A percentile compares a stretch with the other conserved stretches of the same genome.
These are phyloP conservation scores for Mastomys coucha DNA, from an alignment of 2,113 vertebrate species.

Conservation along the genomic window DNA sequence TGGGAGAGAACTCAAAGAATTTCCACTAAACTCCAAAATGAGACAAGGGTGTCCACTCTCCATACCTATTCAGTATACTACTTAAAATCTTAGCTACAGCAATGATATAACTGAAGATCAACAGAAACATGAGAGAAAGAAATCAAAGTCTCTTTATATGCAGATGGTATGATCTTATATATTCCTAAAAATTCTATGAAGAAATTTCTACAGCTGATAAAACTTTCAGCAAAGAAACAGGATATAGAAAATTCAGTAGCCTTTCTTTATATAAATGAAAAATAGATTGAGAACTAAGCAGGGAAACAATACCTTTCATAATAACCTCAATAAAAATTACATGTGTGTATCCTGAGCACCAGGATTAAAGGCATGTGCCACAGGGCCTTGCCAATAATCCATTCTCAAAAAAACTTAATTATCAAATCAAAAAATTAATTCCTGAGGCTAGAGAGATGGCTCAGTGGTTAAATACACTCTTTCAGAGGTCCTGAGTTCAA, in stretches of 20 bases:
- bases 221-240: neutral
- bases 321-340: neutral
- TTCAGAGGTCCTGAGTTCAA: no score
- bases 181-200: neutral
- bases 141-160: neutral
- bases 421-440: neutral
- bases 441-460: no score
- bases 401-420: neutral
- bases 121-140: neutral
- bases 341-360: neutral
- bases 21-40: neutral
- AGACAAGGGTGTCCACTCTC: neutral
- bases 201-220: neutral
- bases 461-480: no score
- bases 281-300: neutral
- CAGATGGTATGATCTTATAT: neutral
- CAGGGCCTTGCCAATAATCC: neutral
- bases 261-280: neutral
- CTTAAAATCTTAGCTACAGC: neutral
- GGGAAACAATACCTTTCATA: neutral
- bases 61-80: neutral
- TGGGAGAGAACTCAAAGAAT: neutral
- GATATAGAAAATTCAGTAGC: neutral
- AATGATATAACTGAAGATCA: neutral
- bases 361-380: neutral